Percentiles rank a stretch among this genome's conserved stretches.
These are phyloP conservation scores for Philonicus albiceps DNA, from an alignment of 2,888 invertebrate genomes.

Conservation along the genomic window DNA sequence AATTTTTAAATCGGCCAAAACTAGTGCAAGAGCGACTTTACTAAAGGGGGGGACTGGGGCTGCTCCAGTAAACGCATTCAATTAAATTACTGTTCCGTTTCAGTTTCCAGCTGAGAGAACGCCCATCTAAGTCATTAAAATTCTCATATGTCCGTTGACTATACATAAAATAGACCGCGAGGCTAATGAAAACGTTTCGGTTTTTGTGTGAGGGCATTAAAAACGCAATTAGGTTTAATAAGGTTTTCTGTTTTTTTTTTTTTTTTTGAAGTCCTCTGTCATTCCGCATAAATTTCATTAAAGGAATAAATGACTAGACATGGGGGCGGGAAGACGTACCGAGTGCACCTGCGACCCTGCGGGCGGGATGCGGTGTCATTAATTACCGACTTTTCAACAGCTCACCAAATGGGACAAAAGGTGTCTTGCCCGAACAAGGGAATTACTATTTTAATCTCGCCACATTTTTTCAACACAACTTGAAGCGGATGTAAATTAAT, in stretches of 20 bases:
- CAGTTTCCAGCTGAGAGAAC: background rate
- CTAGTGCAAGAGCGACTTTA: background rate
- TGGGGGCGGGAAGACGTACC: background rate
- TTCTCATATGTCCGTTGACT: background rate
- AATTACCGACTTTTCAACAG: conserved; percentile 12
- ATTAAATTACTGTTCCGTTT: background rate
- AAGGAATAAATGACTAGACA: background rate
- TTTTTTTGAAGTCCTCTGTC: background rate
- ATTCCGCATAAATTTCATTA: background rate
- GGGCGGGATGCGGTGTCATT: background rate
- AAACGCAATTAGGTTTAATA: background rate
- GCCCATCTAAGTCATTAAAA: background rate
- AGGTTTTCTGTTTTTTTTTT: background rate
- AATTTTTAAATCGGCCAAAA: background rate
- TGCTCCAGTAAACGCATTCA: background rate
- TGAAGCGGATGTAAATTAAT: conserved; percentile 11
- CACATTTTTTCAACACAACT: background rate
- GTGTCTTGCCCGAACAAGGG: background rate
- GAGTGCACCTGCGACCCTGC: background rate
- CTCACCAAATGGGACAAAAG: background rate
- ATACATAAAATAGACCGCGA: background rate
- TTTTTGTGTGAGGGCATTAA: background rate
- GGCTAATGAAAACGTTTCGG: background rate
- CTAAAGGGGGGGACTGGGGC: background rate
- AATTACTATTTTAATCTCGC: conserved; percentile 6